These are phyloP conservation scores for Cynoglossus semilaevis DNA, from an alignment of 2,113 vertebrate species.

Conservation along the genomic window DNA sequence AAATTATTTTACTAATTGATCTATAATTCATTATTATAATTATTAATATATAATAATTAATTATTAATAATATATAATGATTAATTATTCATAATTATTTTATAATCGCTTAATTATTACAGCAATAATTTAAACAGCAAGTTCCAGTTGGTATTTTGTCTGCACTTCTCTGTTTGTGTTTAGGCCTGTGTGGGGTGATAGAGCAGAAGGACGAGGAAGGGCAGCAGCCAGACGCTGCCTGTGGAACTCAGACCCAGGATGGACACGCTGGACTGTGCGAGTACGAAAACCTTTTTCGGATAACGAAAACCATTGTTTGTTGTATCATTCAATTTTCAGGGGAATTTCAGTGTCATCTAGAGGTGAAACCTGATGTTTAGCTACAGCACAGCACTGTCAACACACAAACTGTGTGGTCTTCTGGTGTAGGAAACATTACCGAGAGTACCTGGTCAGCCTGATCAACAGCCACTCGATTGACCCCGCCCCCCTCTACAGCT, in stretches of 20 bases:
- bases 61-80: no score
- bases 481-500: slow-evolving; percentile 78
- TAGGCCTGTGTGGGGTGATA: slow-evolving; percentile 86
- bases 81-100: no score
- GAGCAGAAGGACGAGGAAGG: slow-evolving; percentile 86
- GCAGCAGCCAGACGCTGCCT: slow-evolving; percentile 82
- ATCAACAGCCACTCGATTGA: slow-evolving; percentile 84
- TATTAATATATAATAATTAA: no score
- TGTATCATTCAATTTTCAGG: no score
- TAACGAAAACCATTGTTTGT: no score
- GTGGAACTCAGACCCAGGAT: slow-evolving; percentile 82
- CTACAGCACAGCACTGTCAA: neutral
- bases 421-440: slow-evolving; percentile 81
- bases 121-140: no score
- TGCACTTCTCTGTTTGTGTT: neutral
- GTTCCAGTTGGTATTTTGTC: no score
- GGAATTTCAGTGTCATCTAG: no score
- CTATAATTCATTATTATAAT: no score
- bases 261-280: slow-evolving; percentile 87
- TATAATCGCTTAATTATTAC: no score
- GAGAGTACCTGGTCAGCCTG: slow-evolving; percentile 86
- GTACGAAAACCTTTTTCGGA: slow-evolving; percentile 55
- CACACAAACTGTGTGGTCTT: neutral
- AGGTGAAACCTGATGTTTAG: no score
- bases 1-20: no score